phyloP scores from a whole-genome alignment of 2,113 vertebrate genomes.

The Caretta caretta region DNA sequence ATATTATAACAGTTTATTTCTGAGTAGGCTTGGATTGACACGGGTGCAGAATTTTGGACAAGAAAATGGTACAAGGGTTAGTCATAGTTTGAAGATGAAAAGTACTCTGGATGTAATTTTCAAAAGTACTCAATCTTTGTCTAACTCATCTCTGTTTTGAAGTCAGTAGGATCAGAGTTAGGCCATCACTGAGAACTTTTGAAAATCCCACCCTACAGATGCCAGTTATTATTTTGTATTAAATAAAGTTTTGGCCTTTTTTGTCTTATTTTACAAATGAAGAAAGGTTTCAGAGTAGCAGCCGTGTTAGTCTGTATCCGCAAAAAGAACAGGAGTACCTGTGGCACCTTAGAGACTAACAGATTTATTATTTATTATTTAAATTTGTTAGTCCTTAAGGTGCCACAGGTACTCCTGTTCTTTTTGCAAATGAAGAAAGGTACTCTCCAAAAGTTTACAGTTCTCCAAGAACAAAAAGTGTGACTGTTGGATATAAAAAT shows the following conservation, averaged over 20 bases:
- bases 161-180: background rate
- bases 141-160: background rate
- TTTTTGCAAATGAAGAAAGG: background rate
- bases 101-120: background rate
- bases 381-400: too few species aligned
- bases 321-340: too few species aligned
- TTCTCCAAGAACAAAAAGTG: background rate
- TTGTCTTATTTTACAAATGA: background rate
- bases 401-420: too few species aligned
- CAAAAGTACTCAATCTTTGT: background rate
- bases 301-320: too few species aligned
- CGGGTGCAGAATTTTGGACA: background rate
- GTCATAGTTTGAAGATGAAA: background rate
- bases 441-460: background rate
- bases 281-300: background rate
- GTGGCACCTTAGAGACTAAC: too few species aligned
- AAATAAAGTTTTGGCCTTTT: background rate
- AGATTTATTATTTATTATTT: too few species aligned
- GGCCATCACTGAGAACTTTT: background rate
- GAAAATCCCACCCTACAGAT: background rate
- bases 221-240: background rate
- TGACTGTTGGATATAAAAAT: fast-evolving
- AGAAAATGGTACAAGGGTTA: background rate
- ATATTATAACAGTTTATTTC: background rate
- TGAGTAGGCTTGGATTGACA: background rate